Base-by-base conservation (phyloP, 1,140 invertebrate species). In the Bombus fervidus region DNA sequence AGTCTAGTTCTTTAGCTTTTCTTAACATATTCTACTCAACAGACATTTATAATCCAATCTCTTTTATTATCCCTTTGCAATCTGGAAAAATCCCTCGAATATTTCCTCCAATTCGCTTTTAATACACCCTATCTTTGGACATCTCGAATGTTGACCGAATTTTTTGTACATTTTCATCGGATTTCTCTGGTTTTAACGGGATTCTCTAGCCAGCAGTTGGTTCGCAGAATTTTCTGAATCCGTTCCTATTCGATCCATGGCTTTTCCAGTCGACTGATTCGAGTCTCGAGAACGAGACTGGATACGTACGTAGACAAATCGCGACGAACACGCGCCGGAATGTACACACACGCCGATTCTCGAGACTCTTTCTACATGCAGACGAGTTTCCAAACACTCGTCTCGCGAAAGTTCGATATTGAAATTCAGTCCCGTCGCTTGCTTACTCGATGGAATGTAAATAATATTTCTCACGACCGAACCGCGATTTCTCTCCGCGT, bases 241-340 rank as follows among this genome's bases (percentile, higher is more conserved):
- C n/a, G 34, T 9, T 37, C 22, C 5, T 28, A 37, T n/a, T 31
- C 78, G 73, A 84, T 73, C 82, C 78, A 28, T 34, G 41, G 86
- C 77, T 82, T 85, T 88, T 78, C 86, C 68, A 77, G 78, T 62
- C 74, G 78, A 85, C 87, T 82, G 88, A 79, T 39, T 64, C 86
- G 53, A 31, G 31, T 39, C 68, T 15, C 53, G 64, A 71, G 15
- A 83, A 80, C 47, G 66, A 80, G 64, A 34, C 82, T 53, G 37
- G 5, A 71, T n/a, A 28, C 39, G 37, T n/a, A 41, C 59, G 37
- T 22, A 73, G 80, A 79, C 64, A 83, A 88, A 89, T 88, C 78
- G 86, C 47, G 15, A 57, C 72, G 66, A 53, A 53, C 18, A 53
- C 47, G 47, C 47, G 18, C 18, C 47, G 47, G 47, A 53, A 53